phyloP scores from a whole-genome alignment of 2,888 invertebrate genomes.

The Eurytoma californica region DNA sequence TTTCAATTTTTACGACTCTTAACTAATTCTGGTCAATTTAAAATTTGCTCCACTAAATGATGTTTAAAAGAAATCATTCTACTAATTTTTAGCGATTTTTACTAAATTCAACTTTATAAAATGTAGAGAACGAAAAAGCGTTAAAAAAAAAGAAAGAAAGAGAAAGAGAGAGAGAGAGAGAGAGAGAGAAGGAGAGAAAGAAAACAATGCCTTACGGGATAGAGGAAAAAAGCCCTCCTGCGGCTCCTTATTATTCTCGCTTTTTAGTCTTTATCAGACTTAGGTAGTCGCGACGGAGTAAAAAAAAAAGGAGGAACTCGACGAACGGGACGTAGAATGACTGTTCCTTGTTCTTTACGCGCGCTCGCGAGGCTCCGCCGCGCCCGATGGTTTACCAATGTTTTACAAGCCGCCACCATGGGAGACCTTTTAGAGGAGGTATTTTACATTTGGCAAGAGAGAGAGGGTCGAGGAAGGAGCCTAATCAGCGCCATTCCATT shows the following conservation, averaged over 20 bases:
- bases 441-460: background rate
- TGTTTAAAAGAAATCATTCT: too few relatives aligned
- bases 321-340: background rate
- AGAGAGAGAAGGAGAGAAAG: background rate
- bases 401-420: background rate
- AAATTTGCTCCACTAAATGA: too few relatives aligned
- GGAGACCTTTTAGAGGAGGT: background rate
- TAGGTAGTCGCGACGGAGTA: background rate
- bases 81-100: too few relatives aligned
- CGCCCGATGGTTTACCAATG: background rate
- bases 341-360: background rate
- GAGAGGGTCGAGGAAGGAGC: background rate
- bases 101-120: too few relatives aligned
- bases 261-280: conserved; percentile 15
- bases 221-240: background rate
- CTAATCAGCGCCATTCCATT: conserved; percentile 42
- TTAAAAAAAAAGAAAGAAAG: background rate
- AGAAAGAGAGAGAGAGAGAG: background rate
- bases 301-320: too few relatives aligned
- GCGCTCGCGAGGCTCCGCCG: background rate
- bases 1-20: too few relatives aligned
- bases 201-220: background rate
- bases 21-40: too few relatives aligned
- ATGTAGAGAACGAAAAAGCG: background rate
- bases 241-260: conserved; percentile 24